These are phyloP conservation scores for Lepetodrilus schrolli DNA, from an alignment of 2,888 invertebrate species.

Conservation along the genomic window DNA sequence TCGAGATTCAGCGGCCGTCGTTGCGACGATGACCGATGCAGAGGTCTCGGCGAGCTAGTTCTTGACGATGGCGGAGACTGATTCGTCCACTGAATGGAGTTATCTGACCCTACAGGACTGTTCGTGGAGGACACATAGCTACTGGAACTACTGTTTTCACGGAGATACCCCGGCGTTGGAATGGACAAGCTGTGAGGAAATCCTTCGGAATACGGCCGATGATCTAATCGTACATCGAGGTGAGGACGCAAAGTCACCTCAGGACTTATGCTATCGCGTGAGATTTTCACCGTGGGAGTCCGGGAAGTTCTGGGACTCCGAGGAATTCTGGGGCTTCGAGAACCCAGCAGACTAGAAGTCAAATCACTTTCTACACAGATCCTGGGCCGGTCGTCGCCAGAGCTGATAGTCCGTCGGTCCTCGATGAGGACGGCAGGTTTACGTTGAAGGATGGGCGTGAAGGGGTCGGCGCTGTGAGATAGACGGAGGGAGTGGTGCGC, in stretches of 20 bases:
- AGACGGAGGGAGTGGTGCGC: slow-evolving; percentile 47
- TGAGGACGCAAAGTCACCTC: slow-evolving; percentile 49
- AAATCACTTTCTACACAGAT: slow-evolving; percentile 50
- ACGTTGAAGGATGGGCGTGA: slow-evolving; percentile 36
- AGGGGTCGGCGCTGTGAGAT: slow-evolving; percentile 56
- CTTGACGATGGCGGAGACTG: slow-evolving; percentile 50
- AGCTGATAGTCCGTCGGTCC: slow-evolving; percentile 29
- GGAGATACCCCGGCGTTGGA: slow-evolving; percentile 54
- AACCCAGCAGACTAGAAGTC: slow-evolving; percentile 45
- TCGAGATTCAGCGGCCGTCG: slow-evolving; percentile 50
- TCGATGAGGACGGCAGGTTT: not conserved
- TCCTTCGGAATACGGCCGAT: slow-evolving; percentile 61
- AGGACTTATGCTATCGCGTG: slow-evolving; percentile 53
- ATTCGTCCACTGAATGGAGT: slow-evolving; percentile 46
- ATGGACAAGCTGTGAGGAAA: slow-evolving; percentile 63
- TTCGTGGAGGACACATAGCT: slow-evolving; percentile 44
- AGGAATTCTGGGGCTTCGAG: slow-evolving; percentile 38
- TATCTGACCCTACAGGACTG: slow-evolving; percentile 51
- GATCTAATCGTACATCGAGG: slow-evolving; percentile 47
- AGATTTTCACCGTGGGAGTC: slow-evolving; percentile 48
- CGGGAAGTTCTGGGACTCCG: too few relatives aligned
- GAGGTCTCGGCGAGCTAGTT: slow-evolving; percentile 51
- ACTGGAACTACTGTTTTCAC: slow-evolving; percentile 40
- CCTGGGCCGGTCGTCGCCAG: slow-evolving; percentile 44
- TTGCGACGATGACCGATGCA: slow-evolving; percentile 46